Base-by-base conservation (phyloP, 2,888 invertebrate genomes). In the Synergus umbraculus region DNA sequence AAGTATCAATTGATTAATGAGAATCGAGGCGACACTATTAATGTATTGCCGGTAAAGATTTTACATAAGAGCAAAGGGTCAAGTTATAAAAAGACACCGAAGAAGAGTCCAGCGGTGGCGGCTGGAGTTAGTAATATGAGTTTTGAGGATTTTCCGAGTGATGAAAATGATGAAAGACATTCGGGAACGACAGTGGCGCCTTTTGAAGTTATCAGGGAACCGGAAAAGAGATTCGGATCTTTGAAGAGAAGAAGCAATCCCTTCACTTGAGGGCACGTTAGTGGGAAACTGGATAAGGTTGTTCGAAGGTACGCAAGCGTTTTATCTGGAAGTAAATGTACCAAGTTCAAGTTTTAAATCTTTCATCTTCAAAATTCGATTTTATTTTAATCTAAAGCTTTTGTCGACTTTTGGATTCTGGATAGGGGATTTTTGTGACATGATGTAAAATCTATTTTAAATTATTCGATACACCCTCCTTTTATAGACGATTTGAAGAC, bases 111-210 rank as follows among this genome's bases (percentile, higher is more conserved):
- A 4, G 83, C 83, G 1, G 87, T 84, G 0, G 87, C 89, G 1
- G 94, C 94, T 10, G 95, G 95, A 5, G 95, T 96, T 87, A 95
- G 95, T 87, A 96, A 96, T 86, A 95, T 96, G 95, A 96, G 96
- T 88, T 96, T 96, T 86, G 96, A 96, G 89, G 96, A 96, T 91
- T 95, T 95, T 87, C 95, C 95, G 2, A 95, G 95, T 43, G 95
- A 95, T 86, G 94, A 94, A 77, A 93, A 94, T 81, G 93, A 93
- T 76, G 90, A 91, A 73, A 85, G 86, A 65, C 89, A 90, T 81
- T 92, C 93, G n/a, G 90, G 85, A 8, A 85, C 89, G 37, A 89
- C 92, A 37, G 91, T 93, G 64, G 93, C 94, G 76, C 95, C 95
- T 0, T 95, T 95, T 86, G 95, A 95, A 88, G 95, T 95, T 10